Percentiles rank a stretch among this genome's conserved stretches.
These are phyloP conservation scores for Megaustenia siamemsis DNA, from an alignment of 2,888 invertebrate genomes.

Conservation along the genomic window DNA sequence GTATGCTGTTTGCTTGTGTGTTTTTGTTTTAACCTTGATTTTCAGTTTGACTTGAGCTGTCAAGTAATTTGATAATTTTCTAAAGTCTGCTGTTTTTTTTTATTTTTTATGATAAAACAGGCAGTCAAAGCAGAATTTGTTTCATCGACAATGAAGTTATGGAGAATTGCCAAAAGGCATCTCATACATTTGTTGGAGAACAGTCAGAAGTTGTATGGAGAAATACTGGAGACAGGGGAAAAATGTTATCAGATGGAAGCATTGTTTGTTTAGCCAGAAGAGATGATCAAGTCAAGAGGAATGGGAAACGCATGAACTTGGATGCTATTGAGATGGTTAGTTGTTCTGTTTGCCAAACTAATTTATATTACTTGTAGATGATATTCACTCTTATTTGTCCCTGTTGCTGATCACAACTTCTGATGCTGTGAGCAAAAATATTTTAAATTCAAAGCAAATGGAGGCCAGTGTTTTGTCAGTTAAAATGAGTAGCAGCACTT, in stretches of 20 bases:
- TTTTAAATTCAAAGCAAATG: too few relatives aligned
- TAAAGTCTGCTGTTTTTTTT: background rate
- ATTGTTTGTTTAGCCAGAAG: constrained; percentile 65
- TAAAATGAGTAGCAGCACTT: too few relatives aligned
- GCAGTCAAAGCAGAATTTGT: constrained; percentile 71
- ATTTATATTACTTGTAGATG: too few relatives aligned
- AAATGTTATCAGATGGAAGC: constrained; percentile 69
- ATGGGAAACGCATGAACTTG: constrained; percentile 87
- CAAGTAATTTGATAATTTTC: background rate
- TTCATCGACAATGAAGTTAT: constrained; percentile 67
- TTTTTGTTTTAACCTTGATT: too few relatives aligned
- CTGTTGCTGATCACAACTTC: too few relatives aligned
- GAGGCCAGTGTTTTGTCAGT: too few relatives aligned
- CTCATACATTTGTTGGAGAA: background rate
- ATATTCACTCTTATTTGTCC: too few relatives aligned
- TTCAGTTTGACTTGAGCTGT: background rate
- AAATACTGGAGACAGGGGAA: constrained; percentile 88
- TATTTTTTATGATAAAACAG: too few relatives aligned
- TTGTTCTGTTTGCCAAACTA: background rate
- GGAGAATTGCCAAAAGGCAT: background rate
- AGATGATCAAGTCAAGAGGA: constrained; percentile 88
- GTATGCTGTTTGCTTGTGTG: too few relatives aligned
- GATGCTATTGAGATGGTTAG: constrained; percentile 74
- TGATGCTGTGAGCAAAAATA: too few relatives aligned
- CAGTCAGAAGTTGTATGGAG: constrained; percentile 71